Evolutionary conservation across 2,797 vertebrate genomes (phyloP), one percentile per base, ranked within the genome.

Genomic region (Ptychadena robeensis): DNA sequence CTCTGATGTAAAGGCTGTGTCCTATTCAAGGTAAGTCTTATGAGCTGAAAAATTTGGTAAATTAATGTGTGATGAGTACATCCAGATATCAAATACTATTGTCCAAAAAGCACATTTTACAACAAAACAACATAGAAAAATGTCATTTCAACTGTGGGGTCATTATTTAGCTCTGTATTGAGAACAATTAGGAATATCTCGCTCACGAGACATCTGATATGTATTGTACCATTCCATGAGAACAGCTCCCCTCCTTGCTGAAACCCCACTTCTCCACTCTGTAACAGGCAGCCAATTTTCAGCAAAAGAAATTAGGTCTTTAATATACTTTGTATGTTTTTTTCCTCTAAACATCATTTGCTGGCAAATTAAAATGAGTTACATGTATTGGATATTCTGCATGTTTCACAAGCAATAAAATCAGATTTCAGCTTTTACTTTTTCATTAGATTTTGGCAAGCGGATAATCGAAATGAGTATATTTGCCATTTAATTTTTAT

Each of bases 341-440:
- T 72, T 74, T 64, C 80, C 30, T 65, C 53, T 65, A 57, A 48
- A 37, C 15, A 74, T 70, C 80, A 85, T 80, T 85, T 80, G 70
- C 82, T 80, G 70, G 82, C 82, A 80, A 79, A 84, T 85, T 85
- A 80, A 85, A 85, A 85, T 85, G 82, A 85, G 69, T 80, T 85
- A 85, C 82, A 80, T 75, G 65, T 59, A 80, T 70, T 85, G 77
- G 65, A 74, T 73, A 80, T 85, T 75, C 78, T 75, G 64, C 63
- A 79, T 85, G 77, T 85, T 85, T 85, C 82, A 73, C 77, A 85
- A 80, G 82, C 77, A 80, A 80, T 85, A 85, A 80, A 85, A 85
- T 64, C 44, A 63, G 34, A 85, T 80, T 85, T 78, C 71, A 75
- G 77, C 77, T 85, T 80, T 80, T 70, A 74, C 70, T 75, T 80